These are phyloP conservation scores for Cataglyphis cursor DNA, from an alignment of 2,888 invertebrate genomes.

Conservation along the genomic window DNA sequence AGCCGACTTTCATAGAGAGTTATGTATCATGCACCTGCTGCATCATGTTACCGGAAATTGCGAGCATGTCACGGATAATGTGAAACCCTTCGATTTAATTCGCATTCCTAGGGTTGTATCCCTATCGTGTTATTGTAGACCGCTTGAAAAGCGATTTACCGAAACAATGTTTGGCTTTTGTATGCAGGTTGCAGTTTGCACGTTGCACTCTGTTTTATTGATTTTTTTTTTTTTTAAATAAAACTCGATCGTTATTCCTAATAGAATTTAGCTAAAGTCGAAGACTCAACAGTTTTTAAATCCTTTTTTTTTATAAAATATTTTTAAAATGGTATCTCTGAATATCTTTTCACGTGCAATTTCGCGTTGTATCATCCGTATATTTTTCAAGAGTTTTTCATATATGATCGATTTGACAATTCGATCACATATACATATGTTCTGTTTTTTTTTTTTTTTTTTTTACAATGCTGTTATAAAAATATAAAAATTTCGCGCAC, in stretches of 20 bases:
- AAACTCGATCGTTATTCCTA: neutral
- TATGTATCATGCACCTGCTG: slow-evolving; percentile 25
- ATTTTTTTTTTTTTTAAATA: slow-evolving; percentile 4
- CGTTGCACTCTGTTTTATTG: neutral
- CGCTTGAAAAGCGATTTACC: slow-evolving; percentile 5
- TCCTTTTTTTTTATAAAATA: neutral
- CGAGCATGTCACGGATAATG: slow-evolving; percentile 35
- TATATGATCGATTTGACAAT: slow-evolving; percentile 6
- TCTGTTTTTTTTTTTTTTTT: neutral
- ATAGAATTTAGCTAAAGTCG: neutral
- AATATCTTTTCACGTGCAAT: neutral
- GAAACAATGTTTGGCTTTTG: neutral
- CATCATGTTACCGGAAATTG: slow-evolving; percentile 38
- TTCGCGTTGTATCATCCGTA: neutral
- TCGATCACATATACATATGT: neutral
- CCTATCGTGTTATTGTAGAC: neutral
- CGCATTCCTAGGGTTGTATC: slow-evolving; percentile 1
- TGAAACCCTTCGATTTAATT: slow-evolving; percentile 24
- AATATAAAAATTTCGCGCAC: neutral
- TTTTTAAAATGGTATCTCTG: neutral
- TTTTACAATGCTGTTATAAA: neutral
- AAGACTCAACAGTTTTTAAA: neutral
- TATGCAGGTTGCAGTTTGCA: neutral
- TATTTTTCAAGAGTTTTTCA: slow-evolving; percentile 7
- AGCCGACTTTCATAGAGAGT: slow-evolving; percentile 6